Conservation (phyloP, 2,797 vertebrate genomes). For the Myotis planiceps region DNA sequence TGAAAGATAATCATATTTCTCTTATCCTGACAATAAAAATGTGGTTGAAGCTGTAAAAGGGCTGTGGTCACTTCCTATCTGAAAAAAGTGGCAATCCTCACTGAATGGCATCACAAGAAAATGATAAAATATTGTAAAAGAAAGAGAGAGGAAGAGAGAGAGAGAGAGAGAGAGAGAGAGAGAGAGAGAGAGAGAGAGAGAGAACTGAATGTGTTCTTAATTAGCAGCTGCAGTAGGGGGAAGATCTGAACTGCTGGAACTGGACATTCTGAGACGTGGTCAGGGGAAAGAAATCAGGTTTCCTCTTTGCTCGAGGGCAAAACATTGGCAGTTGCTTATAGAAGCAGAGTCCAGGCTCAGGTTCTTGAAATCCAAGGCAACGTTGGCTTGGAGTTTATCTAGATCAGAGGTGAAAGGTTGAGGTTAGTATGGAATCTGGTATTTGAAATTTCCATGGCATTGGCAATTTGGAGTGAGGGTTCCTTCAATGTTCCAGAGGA, state of each 20-base stretch:
- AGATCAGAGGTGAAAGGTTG: neutral
- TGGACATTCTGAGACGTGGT: constrained; percentile 78
- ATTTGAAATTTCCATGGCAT: neutral
- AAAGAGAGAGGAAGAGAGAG: neutral
- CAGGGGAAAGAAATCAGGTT: constrained; percentile 78
- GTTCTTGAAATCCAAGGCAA: neutral
- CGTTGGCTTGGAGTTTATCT: neutral
- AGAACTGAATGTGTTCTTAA: constrained; percentile 78
- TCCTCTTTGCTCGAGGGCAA: constrained; percentile 80
- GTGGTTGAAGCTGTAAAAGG: constrained; percentile 68
- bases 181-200: fast-evolving
- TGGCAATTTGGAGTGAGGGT: neutral
- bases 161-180: too few relatives aligned
- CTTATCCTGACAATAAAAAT: neutral
- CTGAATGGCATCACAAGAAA: constrained; percentile 79
- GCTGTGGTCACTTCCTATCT: constrained; percentile 52
- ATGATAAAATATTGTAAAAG: constrained; percentile 69
- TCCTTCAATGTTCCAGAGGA: neutral
- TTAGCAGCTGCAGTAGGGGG: constrained; percentile 78
- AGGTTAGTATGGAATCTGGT: neutral
- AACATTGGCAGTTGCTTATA: constrained; percentile 75
- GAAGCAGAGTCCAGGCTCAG: constrained; percentile 60
- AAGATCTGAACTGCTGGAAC: constrained; percentile 70
- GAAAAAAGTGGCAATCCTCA: constrained; percentile 67
- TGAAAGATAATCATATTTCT: neutral